Conservation (phyloP, 2,888 invertebrate genomes). For the Subacronicta megacephala region DNA sequence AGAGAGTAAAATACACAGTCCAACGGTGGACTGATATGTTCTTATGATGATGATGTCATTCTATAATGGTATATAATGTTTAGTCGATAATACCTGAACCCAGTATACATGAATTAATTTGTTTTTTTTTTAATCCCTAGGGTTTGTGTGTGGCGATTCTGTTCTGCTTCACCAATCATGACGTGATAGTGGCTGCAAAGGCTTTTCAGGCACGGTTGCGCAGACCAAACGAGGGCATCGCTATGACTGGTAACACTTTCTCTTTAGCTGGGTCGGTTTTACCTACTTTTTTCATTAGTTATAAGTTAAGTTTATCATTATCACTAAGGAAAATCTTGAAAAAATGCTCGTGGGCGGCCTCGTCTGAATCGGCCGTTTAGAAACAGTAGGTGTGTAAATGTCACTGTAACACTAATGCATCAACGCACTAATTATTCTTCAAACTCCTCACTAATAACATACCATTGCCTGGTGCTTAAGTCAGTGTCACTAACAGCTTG, state of each 20-base stretch:
- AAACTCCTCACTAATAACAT: slow-evolving; percentile 4
- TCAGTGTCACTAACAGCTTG: slow-evolving; percentile 3
- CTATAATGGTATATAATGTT: no score
- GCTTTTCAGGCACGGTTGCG: slow-evolving; percentile 78
- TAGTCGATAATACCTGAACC: no score
- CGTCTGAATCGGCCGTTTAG: slow-evolving; percentile 4
- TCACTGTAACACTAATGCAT: slow-evolving; percentile 8
- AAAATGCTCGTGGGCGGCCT: slow-evolving; percentile 27
- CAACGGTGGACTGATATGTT: no score
- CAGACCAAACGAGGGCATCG: slow-evolving; percentile 68
- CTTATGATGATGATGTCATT: no score
- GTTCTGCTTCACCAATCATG: slow-evolving; percentile 94
- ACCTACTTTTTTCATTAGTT: slow-evolving; percentile 41
- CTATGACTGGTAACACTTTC: slow-evolving; percentile 71
- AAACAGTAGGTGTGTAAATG: slow-evolving; percentile 23
- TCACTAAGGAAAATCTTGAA: slow-evolving; percentile 21
- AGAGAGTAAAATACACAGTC: no score
- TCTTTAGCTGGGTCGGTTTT: slow-evolving; percentile 57
- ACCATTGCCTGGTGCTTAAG: slow-evolving; percentile 19
- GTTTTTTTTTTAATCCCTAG: slow-evolving; percentile 67
- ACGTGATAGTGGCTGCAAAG: slow-evolving; percentile 90
- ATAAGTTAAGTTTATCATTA: slow-evolving; percentile 29
- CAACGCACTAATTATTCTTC: not conserved
- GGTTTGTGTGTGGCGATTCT: slow-evolving; percentile 92
- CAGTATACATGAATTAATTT: not conserved